Evolutionary conservation across 2,888 invertebrate genomes (phyloP).

Genomic region (Junonia oenone): DNA sequence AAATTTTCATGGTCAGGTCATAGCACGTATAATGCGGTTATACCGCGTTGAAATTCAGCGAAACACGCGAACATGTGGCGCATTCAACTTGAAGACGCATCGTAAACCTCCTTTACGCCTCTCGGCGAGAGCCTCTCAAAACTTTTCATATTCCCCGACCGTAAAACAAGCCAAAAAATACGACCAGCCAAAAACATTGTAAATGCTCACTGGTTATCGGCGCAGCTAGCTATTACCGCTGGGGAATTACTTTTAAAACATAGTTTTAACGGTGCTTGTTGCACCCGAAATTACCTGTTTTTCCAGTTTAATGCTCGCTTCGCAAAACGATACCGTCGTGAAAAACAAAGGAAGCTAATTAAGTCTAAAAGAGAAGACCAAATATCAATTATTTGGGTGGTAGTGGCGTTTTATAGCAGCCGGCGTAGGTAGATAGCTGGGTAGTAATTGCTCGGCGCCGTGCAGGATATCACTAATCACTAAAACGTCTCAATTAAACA

Average conservation of each 20-base stretch:
- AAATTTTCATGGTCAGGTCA: conserved; percentile 76
- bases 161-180: conserved; percentile 77
- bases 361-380: conserved; percentile 36
- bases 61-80: conserved; percentile 68
- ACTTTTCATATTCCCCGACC: conserved; percentile 77
- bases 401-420: background rate
- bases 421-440: background rate
- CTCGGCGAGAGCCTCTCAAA: conserved; percentile 69
- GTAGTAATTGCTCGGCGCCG: background rate
- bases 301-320: conserved; percentile 43
- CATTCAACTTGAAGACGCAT: conserved; percentile 72
- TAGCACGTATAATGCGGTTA: conserved; percentile 70
- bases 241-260: conserved; percentile 72
- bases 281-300: conserved; percentile 56
- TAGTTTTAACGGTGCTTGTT: conserved; percentile 64
- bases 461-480: conserved; percentile 21
- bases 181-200: conserved; percentile 77
- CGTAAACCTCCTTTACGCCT: conserved; percentile 77
- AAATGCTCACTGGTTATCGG: conserved; percentile 71
- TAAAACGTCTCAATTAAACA: conserved; percentile 21
- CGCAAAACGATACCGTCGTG: conserved; percentile 36
- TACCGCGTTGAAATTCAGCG: conserved; percentile 60
- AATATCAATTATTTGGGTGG: conserved; percentile 33
- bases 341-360: conserved; percentile 49
- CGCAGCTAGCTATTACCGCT: conserved; percentile 47